Base-by-base conservation (phyloP, 2,113 vertebrate genomes). In the Vanacampus margaritifer region DNA sequence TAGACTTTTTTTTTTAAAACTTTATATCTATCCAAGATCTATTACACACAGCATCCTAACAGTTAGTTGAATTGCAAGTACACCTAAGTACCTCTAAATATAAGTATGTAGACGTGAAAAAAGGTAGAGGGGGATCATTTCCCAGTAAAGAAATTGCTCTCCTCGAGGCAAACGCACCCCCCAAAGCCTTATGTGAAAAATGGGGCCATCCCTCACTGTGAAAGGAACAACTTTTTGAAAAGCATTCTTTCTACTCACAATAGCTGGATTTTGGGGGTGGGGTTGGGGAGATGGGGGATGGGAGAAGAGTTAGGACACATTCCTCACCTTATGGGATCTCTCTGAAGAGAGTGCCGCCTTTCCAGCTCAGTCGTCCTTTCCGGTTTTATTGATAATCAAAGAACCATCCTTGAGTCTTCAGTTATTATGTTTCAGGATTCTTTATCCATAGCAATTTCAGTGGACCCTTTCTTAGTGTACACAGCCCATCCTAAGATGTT, bases 171-270 rank as follows among this genome's bases (percentile, higher is more conserved):
- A n/a, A n/a, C n/a, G n/a, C n/a, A n/a, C 45, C 59, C 26, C 37
- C 14, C 65, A 77, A 54, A 63, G 28, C 60, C 41, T 64, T 61
- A 12, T 57, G 66, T 73, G 76, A 79, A 75, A 81, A 63, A 78
- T 11, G 41, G 70, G 84, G 74, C 61, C 83, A 78, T 87, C 84
- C 75, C 46, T 85, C 71, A 73, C 53, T 32, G 46, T 79, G 75
- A 83, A 78, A 80, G 70, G 69, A 68, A 65, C 45, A 53, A 84
- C 78, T 83, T 79, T 86, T 69, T 86, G 72, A 88, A 90, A 88
- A 83, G 83, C 76, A 88, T 87, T 89, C 82, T 79, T 82, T 74
- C 67, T 68, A 24, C 71, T 84, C 69, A 90, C 86, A 91, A 90
- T 87, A 57, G 78, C 70, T 60, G 65, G 61, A 63, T 37, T 39